Evolutionary conservation across 2,113 vertebrate species (phyloP).

Genomic region (Mixornis gularis): DNA sequence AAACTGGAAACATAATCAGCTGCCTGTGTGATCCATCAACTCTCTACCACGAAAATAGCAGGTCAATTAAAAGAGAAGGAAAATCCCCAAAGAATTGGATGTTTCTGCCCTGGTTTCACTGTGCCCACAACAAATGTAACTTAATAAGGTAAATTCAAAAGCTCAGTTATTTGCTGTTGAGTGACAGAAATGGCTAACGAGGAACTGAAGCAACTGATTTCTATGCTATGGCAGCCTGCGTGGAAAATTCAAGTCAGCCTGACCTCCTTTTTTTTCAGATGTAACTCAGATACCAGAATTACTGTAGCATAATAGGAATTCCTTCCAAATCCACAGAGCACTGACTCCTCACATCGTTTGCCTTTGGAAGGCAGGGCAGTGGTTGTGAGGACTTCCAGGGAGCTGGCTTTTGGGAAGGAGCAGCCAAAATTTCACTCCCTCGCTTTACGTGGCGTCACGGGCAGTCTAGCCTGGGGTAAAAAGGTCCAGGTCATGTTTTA

Average conservation of each 20-base stretch:
- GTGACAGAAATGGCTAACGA: conserved; percentile 30
- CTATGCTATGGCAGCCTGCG: conserved; percentile 49
- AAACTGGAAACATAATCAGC: conserved; percentile 54
- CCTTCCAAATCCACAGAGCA: conserved; percentile 67
- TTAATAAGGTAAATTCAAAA: conserved; percentile 33
- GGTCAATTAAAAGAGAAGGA: conserved; percentile 53
- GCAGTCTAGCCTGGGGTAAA: not conserved
- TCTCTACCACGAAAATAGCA: conserved; percentile 22
- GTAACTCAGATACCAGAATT: conserved; percentile 67
- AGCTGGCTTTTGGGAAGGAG: not conserved
- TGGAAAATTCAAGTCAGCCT: conserved; percentile 67
- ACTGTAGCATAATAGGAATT: conserved; percentile 68
- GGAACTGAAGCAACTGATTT: conserved; percentile 61
- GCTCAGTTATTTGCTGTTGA: not conserved
- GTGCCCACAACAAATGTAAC: conserved; percentile 54
- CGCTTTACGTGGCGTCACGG: not conserved
- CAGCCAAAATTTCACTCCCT: not conserved
- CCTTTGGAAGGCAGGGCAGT: conserved; percentile 30
- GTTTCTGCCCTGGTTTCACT: not conserved
- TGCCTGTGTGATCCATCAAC: conserved; percentile 33
- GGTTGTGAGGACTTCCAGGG: not conserved
- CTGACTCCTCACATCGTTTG: not conserved
- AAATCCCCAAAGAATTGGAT: not conserved
- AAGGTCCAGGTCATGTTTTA: conserved; percentile 44
- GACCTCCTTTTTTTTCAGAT: conserved; percentile 67